Base-by-base conservation (phyloP, 2,888 invertebrate genomes). In the Thyatira batis region DNA sequence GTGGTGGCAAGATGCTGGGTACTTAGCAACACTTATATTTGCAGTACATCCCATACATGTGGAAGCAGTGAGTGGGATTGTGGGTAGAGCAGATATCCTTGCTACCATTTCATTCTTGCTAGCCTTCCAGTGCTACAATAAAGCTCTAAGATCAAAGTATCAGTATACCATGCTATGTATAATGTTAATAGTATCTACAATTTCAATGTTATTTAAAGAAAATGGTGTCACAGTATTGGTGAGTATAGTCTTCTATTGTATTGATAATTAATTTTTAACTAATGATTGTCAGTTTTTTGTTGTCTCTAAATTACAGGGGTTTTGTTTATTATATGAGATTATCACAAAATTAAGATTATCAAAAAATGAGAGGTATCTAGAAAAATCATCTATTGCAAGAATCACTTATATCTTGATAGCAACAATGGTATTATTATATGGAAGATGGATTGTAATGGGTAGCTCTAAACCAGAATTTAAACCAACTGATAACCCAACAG, bases 31-130 rank as follows among this genome's bases (percentile, higher is more conserved):
- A 13, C 68, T 96, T 2, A 78, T 98, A 23, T 99, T 98, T 91
- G 94, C 97, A 11, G 95, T 97, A 13, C 99, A 99, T 92, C 99
- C 99, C 0, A 90, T 99, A 49, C 99, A 99, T 85, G 95, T 96
- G 0, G 99, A 99, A 92, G 96, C 97, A 56, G 97, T 99, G 2
- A 95, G 97, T 55, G 98, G 98, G 20, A 93, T 98, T 53, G 98
- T 99, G 10, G 98, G 98, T 21, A 91, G 98, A 76, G 98, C 98
- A 30, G 99, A 99, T 84, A 89, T 99, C 51, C 90, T 99, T 60
- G 96, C 97, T 80, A 94, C 96, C 2, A 85, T 97, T 9, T 94
- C 96, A 63, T 97, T 95, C 78, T 93, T 97, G 67, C 61, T 94
- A 49, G 93, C 96, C 43, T 93, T 97, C 65, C 80, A 96, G 57